Percentiles rank a stretch among this genome's conserved stretches.
Evolutionary conservation across 2,113 vertebrate genomes (phyloP).

Genomic region (Carassius gibelio): DNA sequence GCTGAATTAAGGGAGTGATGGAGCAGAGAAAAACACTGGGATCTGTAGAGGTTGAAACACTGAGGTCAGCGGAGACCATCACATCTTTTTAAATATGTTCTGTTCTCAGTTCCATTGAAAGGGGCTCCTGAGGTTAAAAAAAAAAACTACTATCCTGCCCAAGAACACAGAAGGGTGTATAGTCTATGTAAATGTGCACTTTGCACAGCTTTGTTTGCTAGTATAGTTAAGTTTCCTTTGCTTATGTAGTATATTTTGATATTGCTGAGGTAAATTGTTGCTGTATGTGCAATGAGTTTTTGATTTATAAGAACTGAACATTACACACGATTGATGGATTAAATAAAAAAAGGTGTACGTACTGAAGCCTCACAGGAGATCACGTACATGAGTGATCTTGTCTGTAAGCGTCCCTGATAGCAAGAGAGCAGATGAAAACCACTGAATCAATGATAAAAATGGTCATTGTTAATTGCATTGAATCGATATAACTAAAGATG

Average conservation of each 20-base stretch:
- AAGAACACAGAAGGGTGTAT: background rate
- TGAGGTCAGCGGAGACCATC: background rate
- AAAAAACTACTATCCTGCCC: background rate
- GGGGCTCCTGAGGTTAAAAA: background rate
- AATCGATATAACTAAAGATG: too few relatives aligned
- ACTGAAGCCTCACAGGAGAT: too few relatives aligned
- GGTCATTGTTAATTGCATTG: too few relatives aligned
- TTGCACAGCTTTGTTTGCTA: background rate
- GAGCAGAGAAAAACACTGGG: background rate
- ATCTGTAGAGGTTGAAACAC: background rate
- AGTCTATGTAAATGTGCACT: background rate
- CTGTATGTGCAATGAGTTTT: background rate
- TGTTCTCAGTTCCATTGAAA: background rate
- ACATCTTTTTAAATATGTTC: background rate
- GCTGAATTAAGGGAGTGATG: conserved; percentile 18
- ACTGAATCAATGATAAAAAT: too few relatives aligned
- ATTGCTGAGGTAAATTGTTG: background rate
- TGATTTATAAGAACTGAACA: background rate
- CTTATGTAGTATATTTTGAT: too few relatives aligned
- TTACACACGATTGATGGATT: background rate
- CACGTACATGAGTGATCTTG: too few relatives aligned
- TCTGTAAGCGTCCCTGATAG: too few relatives aligned
- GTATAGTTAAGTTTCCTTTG: background rate
- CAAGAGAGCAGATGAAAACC: too few relatives aligned
- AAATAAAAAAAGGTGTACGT: too few relatives aligned